Conservation (phyloP, 2,113 vertebrate genomes). For the Emydocephalus ijimae region DNA sequence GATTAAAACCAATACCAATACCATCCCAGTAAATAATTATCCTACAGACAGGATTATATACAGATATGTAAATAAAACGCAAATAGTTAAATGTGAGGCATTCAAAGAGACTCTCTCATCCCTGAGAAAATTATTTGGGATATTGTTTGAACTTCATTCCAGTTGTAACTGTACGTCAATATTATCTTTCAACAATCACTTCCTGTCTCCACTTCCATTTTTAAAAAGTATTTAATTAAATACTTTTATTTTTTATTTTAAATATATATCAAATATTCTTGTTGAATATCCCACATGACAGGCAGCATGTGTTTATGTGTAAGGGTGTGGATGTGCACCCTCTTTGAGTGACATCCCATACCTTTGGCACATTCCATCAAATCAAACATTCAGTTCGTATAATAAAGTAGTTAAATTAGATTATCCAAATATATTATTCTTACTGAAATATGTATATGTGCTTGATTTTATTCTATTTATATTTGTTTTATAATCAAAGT, state of each 20-base stretch:
- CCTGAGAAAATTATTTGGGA: neutral
- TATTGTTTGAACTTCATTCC: neutral
- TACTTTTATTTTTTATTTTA: neutral
- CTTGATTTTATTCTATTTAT: conserved; percentile 24
- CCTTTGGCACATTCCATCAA: neutral
- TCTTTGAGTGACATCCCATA: neutral
- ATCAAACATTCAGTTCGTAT: neutral
- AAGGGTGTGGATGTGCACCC: neutral
- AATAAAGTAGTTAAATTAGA: neutral
- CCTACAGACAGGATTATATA: neutral
- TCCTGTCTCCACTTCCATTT: neutral
- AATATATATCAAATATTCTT: neutral
- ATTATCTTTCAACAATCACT: neutral
- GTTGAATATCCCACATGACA: neutral
- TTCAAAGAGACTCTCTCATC: neutral
- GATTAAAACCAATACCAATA: neutral
- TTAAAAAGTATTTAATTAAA: neutral
- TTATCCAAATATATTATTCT: neutral
- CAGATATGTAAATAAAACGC: neutral
- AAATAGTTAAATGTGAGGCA: neutral
- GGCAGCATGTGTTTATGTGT: neutral
- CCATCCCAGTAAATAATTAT: neutral
- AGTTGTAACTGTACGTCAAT: neutral
- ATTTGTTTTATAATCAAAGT: conserved; percentile 39
- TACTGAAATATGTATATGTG: neutral